Conservation (phyloP, 2,797 vertebrate genomes). For the Enteromius mattozi region DNA sequence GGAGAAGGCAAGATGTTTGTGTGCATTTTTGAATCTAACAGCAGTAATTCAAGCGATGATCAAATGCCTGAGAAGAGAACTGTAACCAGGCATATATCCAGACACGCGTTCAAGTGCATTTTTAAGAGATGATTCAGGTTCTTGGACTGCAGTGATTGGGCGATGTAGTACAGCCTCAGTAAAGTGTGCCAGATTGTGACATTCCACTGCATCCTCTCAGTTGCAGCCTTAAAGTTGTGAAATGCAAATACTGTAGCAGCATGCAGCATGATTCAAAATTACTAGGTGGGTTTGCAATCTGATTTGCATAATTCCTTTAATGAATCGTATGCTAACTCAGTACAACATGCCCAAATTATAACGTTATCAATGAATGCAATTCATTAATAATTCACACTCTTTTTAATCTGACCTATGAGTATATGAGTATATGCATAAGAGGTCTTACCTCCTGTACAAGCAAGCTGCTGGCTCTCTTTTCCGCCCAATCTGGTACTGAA, state of each 20-base stretch:
- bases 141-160: neutral
- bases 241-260: neutral
- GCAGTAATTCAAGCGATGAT: neutral
- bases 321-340: neutral
- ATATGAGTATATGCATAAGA: neutral
- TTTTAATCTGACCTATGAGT: neutral
- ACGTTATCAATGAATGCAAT: neutral
- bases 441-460: conserved; percentile 94
- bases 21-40: neutral
- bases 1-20: neutral
- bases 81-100: neutral
- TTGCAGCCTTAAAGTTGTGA: neutral
- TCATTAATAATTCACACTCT: neutral
- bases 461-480: conserved; percentile 89
- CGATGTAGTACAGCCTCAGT: neutral
- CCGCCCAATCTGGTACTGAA: conserved; percentile 89
- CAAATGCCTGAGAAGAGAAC: neutral
- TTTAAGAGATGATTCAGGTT: conserved; percentile 9
- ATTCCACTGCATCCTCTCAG: neutral
- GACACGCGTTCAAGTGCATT: neutral
- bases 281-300: neutral
- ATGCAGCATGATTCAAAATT: neutral
- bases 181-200: neutral
- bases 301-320: neutral
- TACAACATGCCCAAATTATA: neutral